phyloP scores from a whole-genome alignment of 2,888 invertebrate species.

The Aricia artaxerxes region DNA sequence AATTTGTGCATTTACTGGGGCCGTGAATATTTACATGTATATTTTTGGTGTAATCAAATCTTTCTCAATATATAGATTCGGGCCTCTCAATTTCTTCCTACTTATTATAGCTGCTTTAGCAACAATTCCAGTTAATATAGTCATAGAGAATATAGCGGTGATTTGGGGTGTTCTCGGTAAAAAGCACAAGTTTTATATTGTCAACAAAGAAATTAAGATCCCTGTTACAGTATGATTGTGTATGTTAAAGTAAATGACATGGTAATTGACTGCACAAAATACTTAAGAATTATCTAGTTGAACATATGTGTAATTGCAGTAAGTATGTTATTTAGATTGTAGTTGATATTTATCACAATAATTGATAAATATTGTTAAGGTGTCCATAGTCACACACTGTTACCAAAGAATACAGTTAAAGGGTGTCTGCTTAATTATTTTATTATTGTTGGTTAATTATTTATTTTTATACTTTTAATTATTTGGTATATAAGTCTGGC shows the following conservation, averaged over 20 bases:
- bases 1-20: slow-evolving; percentile 93
- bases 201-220: slow-evolving; percentile 92
- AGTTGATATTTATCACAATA: slow-evolving; percentile 38
- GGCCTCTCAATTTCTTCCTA: slow-evolving; percentile 87
- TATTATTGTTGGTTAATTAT: slow-evolving; percentile 36
- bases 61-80: slow-evolving; percentile 93
- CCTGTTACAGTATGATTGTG: slow-evolving; percentile 82
- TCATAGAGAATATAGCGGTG: slow-evolving; percentile 97
- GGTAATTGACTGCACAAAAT: slow-evolving; percentile 62
- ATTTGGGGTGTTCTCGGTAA: slow-evolving; percentile 96
- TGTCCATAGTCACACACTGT: slow-evolving; percentile 41
- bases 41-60: slow-evolving; percentile 98
- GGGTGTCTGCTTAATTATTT: slow-evolving; percentile 37
- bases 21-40: slow-evolving; percentile 98
- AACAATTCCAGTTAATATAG: slow-evolving; percentile 95
- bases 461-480: slow-evolving; percentile 37
- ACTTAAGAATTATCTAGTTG: slow-evolving; percentile 50
- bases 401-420: slow-evolving; percentile 48
- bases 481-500: background rate
- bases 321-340: slow-evolving; percentile 33
- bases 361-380: slow-evolving; percentile 38
- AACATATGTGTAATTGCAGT: slow-evolving; percentile 46
- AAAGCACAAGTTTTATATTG: slow-evolving; percentile 98
- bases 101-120: slow-evolving; percentile 92
- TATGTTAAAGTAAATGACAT: slow-evolving; percentile 47